phyloP scores from a whole-genome alignment of 2,888 invertebrate genomes.

The Dynastes maya region DNA sequence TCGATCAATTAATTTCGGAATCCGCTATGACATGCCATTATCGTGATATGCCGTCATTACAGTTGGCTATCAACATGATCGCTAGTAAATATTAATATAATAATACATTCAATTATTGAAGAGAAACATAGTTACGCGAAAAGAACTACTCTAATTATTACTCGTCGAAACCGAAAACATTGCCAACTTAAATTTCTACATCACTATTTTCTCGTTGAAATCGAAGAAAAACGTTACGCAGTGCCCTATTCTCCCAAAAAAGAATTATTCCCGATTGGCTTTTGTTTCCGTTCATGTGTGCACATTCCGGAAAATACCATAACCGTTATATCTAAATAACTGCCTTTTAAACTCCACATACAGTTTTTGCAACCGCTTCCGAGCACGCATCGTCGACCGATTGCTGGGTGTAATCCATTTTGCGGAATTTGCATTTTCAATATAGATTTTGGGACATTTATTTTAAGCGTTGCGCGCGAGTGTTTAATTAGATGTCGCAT shows the following conservation, averaged over 20 bases:
- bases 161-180: too few species aligned
- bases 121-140: too few species aligned
- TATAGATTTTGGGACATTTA: constrained; percentile 50
- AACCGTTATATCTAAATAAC: constrained; percentile 43
- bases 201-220: too few species aligned
- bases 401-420: constrained; percentile 41
- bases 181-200: too few species aligned
- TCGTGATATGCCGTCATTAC: too few species aligned
- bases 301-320: constrained; percentile 38
- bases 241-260: constrained; percentile 2
- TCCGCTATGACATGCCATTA: too few species aligned
- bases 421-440: constrained; percentile 51
- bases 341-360: constrained; percentile 38
- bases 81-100: too few species aligned
- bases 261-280: constrained; percentile 15
- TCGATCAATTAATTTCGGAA: too few species aligned
- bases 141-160: too few species aligned
- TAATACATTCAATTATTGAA: too few species aligned
- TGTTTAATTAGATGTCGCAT: constrained; percentile 48
- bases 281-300: constrained; percentile 23
- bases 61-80: too few species aligned
- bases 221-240: too few species aligned
- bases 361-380: constrained; percentile 23
- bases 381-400: constrained; percentile 1
- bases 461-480: constrained; percentile 16